Percentiles rank a stretch among this genome's conserved stretches.
Conservation (phyloP, 2,888 invertebrate genomes). For the Petrolisthes manimaculis region DNA sequence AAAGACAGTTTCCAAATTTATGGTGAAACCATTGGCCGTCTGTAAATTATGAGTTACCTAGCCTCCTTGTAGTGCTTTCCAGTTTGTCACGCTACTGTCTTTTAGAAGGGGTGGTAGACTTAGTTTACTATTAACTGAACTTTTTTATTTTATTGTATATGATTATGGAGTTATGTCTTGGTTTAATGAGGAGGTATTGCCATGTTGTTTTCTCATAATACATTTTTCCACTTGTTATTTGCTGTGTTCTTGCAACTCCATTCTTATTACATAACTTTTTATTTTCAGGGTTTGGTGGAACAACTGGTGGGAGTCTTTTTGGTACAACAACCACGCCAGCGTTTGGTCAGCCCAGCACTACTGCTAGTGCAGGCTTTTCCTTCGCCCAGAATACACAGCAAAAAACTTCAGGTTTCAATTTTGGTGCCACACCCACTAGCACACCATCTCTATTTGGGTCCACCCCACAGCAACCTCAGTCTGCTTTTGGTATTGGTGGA, state of each 20-base stretch:
- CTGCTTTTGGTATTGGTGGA: constrained; percentile 70
- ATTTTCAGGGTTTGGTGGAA: constrained; percentile 73
- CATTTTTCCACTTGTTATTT: too few species aligned
- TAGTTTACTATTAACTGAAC: too few species aligned
- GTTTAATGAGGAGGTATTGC: too few species aligned
- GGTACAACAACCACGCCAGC: constrained; percentile 37
- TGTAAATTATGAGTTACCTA: too few species aligned
- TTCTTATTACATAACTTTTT: constrained; percentile 21
- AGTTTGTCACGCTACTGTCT: too few species aligned
- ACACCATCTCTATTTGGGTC: constrained; percentile 74
- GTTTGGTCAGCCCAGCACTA: constrained; percentile 69
- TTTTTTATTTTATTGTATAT: too few species aligned
- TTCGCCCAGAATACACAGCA: constrained; percentile 67
- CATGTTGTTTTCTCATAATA: too few species aligned
- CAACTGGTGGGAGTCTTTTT: constrained; percentile 70
- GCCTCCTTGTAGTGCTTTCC: too few species aligned
- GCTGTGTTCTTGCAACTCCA: neutral
- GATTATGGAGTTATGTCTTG: too few species aligned
- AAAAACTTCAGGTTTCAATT: constrained; percentile 69
- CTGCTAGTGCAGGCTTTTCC: constrained; percentile 68
- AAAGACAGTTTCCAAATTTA: too few species aligned
- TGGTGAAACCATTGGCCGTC: too few species aligned
- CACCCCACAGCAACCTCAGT: constrained; percentile 67
- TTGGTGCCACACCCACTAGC: constrained; percentile 70
- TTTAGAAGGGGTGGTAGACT: too few species aligned